Base-by-base conservation (phyloP, 2,888 invertebrate species). In the Carterocephalus palaemon region DNA sequence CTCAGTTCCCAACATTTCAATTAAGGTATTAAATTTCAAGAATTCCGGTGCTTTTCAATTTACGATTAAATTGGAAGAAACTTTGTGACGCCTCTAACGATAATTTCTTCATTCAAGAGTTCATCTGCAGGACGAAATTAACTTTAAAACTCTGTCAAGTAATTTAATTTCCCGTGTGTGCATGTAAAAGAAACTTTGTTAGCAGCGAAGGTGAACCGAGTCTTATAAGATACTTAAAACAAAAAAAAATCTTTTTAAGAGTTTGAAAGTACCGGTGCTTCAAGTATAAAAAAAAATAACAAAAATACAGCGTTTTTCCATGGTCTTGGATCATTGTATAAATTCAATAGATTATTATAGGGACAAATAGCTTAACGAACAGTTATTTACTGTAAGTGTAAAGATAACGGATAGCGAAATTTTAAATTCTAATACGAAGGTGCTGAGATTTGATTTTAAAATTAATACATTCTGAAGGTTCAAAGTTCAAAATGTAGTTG, bases 11-110 rank as follows among this genome's bases (percentile, higher is more conserved):
- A 29, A 29, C 16, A 9, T 29, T 29, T 16, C 15, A 20, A 26
- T 32, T 8, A 23, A 20, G 37, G 22, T 42, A 31, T 38, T 49
- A 32, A 47, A 42, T 51, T 36, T 29, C 29, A 34, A 34, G 50
- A 42, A 43, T 50, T 47, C 46, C 38, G 36, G 36, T 46, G 50
- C 49, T 34, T 49, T 51, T 50, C 48, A 57, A 62, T 62, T 62
- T 51, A 48, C 49, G 51, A 67, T 64, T 58, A 64, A 70, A 70
- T 67, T 64, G 50, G 49, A 53, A 51, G 51, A 62, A 74, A 75
- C 63, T 75, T 68, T 40, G 56, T 56, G 67, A 71, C 67, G 70
- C 60, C 64, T 70, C 59, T 68, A 72, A 76, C 67, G 67, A 75
- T 64, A 67, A 69, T 70, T 64, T 70, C 65, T 57, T 60, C 59